These are phyloP conservation scores for Penaeus indicus DNA, from an alignment of 1,140 invertebrate species.

Conservation along the genomic window DNA sequence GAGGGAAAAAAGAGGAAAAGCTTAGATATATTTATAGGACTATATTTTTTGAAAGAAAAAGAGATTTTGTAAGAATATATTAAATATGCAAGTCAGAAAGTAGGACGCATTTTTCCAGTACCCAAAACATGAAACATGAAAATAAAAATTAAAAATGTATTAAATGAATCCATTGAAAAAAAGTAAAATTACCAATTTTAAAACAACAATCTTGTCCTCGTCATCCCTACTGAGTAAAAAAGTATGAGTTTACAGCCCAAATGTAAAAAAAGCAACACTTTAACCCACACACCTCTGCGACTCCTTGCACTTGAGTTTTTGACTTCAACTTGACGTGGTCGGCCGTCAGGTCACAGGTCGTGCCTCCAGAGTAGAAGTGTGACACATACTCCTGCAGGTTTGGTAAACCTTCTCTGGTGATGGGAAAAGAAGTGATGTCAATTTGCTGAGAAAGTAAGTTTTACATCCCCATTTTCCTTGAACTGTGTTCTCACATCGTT, in stretches of 20 bases:
- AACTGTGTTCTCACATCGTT: background rate
- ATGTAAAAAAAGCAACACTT: slow-evolving; percentile 23
- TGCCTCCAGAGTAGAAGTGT: slow-evolving; percentile 89
- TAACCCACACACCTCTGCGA: slow-evolving; percentile 32
- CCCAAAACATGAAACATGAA: too few species aligned
- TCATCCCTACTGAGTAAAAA: background rate
- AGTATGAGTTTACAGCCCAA: slow-evolving; percentile 1
- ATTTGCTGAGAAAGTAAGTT: background rate
- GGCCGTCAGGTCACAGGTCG: slow-evolving; percentile 81
- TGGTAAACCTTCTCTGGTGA: slow-evolving; percentile 86
- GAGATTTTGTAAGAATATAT: too few species aligned
- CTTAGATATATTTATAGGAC: too few species aligned
- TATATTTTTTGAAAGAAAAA: too few species aligned
- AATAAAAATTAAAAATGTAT: too few species aligned
- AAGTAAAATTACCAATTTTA: too few species aligned
- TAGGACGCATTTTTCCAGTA: too few species aligned
- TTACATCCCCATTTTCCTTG: background rate
- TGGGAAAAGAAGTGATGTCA: background rate
- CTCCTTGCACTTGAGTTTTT: slow-evolving; percentile 82
- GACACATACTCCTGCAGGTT: slow-evolving; percentile 81
- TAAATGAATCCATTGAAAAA: too few species aligned
- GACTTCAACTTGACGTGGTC: slow-evolving; percentile 85
- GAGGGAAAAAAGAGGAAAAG: too few species aligned
- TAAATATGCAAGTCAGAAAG: too few species aligned
- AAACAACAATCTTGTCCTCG: too few species aligned